Percentiles rank a stretch among this genome's conserved stretches.
Conservation (phyloP, 2,888 invertebrate genomes). For the Calephelis perditalis region DNA sequence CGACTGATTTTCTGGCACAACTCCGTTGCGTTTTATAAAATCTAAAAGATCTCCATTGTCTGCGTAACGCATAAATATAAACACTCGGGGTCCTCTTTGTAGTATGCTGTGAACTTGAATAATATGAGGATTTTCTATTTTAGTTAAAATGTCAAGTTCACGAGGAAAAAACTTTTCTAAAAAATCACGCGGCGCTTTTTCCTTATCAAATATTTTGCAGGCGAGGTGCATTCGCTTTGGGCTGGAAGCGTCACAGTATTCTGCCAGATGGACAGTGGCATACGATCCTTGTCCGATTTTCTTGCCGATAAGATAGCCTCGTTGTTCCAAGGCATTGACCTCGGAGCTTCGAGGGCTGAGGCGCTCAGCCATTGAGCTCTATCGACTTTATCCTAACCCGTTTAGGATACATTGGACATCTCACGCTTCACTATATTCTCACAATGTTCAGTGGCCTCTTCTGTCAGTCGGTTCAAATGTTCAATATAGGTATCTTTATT, state of each 20-base stretch:
- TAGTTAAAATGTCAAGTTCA: conserved; percentile 92
- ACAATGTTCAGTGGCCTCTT: conserved; percentile 56
- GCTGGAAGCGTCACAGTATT: conserved; percentile 85
- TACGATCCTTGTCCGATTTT: conserved; percentile 95
- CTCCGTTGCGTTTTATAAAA: conserved; percentile 87
- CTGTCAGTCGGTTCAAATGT: conserved; percentile 54
- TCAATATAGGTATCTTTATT: conserved; percentile 25
- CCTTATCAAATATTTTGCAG: conserved; percentile 94
- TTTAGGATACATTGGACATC: conserved; percentile 78
- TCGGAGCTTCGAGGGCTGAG: conserved; percentile 89
- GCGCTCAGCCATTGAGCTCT: conserved; percentile 83
- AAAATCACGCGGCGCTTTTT: conserved; percentile 92
- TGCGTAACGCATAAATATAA: conserved; percentile 94
- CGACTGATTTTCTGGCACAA: conserved; percentile 87
- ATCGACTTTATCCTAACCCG: conserved; percentile 74
- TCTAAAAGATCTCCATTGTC: conserved; percentile 94
- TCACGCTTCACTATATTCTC: conserved; percentile 61
- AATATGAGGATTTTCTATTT: conserved; percentile 93
- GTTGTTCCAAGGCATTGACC: conserved; percentile 89
- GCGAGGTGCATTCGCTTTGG: conserved; percentile 87
- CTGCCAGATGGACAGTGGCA: conserved; percentile 92
- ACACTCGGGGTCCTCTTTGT: conserved; percentile 89
- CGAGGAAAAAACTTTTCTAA: conserved; percentile 95
- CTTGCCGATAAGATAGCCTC: conserved; percentile 90
- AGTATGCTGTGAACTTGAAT: conserved; percentile 93